phyloP scores from a whole-genome alignment of 2,888 invertebrate genomes.

The Acanthopleura granulata region DNA sequence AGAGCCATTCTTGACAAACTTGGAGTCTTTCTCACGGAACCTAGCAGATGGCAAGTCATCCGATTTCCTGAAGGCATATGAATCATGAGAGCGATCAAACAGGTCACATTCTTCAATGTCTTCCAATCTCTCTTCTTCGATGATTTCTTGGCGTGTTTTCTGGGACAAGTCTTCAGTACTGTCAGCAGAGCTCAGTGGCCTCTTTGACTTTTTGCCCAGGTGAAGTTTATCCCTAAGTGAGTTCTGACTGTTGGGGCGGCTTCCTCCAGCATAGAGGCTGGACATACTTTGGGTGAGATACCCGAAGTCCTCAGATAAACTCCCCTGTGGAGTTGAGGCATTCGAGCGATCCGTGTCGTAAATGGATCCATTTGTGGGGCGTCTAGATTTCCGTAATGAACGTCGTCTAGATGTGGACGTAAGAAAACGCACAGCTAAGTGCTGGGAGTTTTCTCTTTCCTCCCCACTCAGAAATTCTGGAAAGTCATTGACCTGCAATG shows the following conservation, averaged over 20 bases:
- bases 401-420: conserved; percentile 46
- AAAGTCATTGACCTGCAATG: conserved; percentile 63
- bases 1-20: conserved; percentile 4
- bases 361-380: conserved; percentile 42
- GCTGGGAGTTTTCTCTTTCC: conserved; percentile 64
- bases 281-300: conserved; percentile 43
- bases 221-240: conserved; percentile 37
- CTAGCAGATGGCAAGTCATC: background rate
- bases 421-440: conserved; percentile 60
- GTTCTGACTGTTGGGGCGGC: conserved; percentile 49
- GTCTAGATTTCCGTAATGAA: conserved; percentile 40
- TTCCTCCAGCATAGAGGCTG: conserved; percentile 25
- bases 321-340: conserved; percentile 54
- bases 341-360: conserved; percentile 49
- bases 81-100: conserved; percentile 1
- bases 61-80: background rate
- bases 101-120: conserved; percentile 46
- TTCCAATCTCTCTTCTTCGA: conserved; percentile 50
- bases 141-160: conserved; percentile 53
- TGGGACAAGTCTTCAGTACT: conserved; percentile 46
- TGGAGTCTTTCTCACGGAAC: background rate
- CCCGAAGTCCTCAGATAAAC: conserved; percentile 50
- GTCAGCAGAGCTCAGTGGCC: conserved; percentile 40
- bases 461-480: conserved; percentile 64
- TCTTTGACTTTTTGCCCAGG: conserved; percentile 51